Base-by-base conservation (phyloP, 2,113 vertebrate species). In the Cheilinus undulatus region DNA sequence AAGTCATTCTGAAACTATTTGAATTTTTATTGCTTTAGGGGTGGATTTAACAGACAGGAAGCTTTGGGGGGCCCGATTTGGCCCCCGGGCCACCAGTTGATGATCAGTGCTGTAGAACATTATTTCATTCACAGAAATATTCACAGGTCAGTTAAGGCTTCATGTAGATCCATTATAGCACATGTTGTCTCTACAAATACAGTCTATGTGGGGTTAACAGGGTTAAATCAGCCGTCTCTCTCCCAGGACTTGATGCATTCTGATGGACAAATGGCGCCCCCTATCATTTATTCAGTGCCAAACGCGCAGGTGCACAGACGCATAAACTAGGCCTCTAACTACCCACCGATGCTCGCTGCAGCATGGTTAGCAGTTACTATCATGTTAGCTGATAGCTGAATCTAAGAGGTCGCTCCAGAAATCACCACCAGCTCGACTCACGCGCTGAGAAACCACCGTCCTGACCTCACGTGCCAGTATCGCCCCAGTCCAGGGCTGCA, bases 221-320 rank as follows among this genome's bases (percentile, higher is more conserved):
- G 6, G 5, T 32, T 8, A 58, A 17, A 19, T 20, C 0, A 32
- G 27, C 24, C 27, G 17, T 24, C 64, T 34, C 2, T 8, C 34
- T 36, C 13, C 3, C 40, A 42, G 40, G 17, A n/a, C 12, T 49
- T 38, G 34, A 48, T 76, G 65, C 34, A 45, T 51, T 64, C 40
- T 64, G 38, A 52, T 22, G 53, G 48, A 30, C 17, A 32, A 76
- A 87, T 64, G 86, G 86, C 87, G 85, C 90, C 83, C 86, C 85
- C 90, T 87, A 58, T 2, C 75, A 59, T 27, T 40, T 34, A 69
- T 42, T 70, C 20, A 24, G 9, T 5, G 4, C 69, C 76, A 50
- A 78, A 46, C 74, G 61, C 20, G 34, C 56, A 85, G 53, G 63
- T 78, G 61, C 73, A 71, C 65, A 22, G 27, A 78, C 52, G 43